Percentiles rank a stretch among this genome's conserved stretches.
These are phyloP conservation scores for Macrobrachium rosenbergii DNA, from an alignment of 1,140 invertebrate species.

Conservation along the genomic window DNA sequence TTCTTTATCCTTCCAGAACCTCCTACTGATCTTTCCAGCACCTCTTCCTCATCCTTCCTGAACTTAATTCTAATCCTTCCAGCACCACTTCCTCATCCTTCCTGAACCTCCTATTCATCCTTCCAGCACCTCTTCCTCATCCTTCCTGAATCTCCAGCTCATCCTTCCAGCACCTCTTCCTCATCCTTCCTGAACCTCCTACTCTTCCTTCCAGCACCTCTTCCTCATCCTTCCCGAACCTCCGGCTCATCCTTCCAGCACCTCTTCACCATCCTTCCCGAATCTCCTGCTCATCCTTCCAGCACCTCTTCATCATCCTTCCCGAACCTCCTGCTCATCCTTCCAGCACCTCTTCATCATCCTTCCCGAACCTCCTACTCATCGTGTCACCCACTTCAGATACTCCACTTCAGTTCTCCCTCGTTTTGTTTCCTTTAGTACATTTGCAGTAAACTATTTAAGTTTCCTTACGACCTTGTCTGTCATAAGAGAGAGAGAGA, in stretches of 20 bases:
- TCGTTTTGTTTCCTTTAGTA: too few relatives aligned
- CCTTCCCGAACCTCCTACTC: neutral
- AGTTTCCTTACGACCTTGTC: too few relatives aligned
- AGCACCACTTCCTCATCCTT: neutral
- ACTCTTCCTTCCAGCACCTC: neutral
- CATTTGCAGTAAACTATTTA: too few relatives aligned
- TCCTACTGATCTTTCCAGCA: too few relatives aligned
- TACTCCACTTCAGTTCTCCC: too few relatives aligned
- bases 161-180: neutral
- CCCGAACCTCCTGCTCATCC: too few relatives aligned
- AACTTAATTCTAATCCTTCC: too few relatives aligned
- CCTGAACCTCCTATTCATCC: neutral
- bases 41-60: too few relatives aligned
- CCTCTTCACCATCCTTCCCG: neutral
- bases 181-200: constrained; percentile 7
- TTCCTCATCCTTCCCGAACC: neutral
- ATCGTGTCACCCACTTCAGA: too few relatives aligned
- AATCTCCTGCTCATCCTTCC: neutral
- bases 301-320: neutral
- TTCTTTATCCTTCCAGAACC: too few relatives aligned
- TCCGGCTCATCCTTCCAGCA: neutral
- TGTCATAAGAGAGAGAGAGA: too few relatives aligned
- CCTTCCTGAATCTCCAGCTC: too few relatives aligned
- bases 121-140: neutral
- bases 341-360: neutral